Conservation (phyloP, 2,113 vertebrate species). For the Scortum barcoo region DNA sequence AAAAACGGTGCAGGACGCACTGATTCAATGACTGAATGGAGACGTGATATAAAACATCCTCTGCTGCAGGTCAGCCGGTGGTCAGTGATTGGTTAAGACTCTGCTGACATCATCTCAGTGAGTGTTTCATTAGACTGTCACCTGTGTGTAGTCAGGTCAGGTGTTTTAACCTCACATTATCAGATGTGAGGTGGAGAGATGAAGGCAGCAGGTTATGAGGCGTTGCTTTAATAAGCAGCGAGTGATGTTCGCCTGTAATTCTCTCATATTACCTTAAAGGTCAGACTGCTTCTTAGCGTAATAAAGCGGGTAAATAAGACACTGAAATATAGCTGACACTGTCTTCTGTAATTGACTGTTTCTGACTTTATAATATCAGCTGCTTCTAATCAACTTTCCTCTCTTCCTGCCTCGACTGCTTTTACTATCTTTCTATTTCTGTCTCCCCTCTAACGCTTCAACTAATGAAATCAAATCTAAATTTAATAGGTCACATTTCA, state of each 20-base stretch:
- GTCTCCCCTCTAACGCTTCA: slow-evolving; percentile 40
- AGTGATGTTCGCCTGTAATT: slow-evolving; percentile 62
- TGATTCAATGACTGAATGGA: too few species aligned
- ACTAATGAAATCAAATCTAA: slow-evolving; percentile 67
- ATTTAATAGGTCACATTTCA: slow-evolving; percentile 66
- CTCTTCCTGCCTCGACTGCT: slow-evolving; percentile 26
- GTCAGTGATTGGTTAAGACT: slow-evolving; percentile 28
- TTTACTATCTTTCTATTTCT: slow-evolving; percentile 65
- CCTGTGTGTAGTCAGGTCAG: slow-evolving; percentile 54
- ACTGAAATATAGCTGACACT: slow-evolving; percentile 55
- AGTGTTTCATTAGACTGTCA: slow-evolving; percentile 43
- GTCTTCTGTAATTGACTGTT: slow-evolving; percentile 70
- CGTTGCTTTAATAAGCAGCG: slow-evolving; percentile 63
- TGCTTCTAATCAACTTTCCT: slow-evolving; percentile 65
- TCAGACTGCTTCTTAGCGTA: slow-evolving; percentile 70
- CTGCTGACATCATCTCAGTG: slow-evolving; percentile 27
- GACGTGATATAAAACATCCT: too few species aligned
- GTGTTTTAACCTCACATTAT: slow-evolving; percentile 63
- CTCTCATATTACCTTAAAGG: slow-evolving; percentile 78
- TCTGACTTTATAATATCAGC: slow-evolving; percentile 70
- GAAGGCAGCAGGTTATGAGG: slow-evolving; percentile 47
- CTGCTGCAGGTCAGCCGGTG: not conserved
- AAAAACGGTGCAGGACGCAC: too few species aligned
- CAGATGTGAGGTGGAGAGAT: slow-evolving; percentile 27
- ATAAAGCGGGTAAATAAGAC: slow-evolving; percentile 78